Evolutionary conservation across 2,888 invertebrate genomes (phyloP).

Genomic region (Eugnorisma glareosa): DNA sequence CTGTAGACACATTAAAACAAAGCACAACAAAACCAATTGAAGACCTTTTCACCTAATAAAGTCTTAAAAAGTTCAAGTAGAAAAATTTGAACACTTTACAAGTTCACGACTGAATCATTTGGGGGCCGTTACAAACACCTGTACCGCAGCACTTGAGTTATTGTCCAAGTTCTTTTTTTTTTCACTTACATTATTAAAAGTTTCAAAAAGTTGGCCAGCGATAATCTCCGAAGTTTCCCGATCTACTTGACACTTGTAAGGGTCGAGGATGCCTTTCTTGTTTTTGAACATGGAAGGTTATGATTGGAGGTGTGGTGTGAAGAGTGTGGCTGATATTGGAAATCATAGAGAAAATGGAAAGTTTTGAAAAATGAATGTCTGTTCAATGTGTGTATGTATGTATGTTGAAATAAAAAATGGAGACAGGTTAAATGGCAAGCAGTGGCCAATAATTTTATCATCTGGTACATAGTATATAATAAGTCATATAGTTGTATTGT

Average conservation of each 20-base stretch:
- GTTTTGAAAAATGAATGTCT: neutral
- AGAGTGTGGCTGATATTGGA: neutral
- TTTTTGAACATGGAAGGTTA: slow-evolving; percentile 24
- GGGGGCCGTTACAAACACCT: slow-evolving; percentile 73
- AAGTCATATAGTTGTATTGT: too few relatives aligned
- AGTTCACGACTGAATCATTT: slow-evolving; percentile 73
- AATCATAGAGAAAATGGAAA: neutral
- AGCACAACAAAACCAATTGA: slow-evolving; percentile 38
- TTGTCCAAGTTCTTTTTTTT: slow-evolving; percentile 70
- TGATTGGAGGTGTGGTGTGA: neutral
- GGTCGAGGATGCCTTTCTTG: slow-evolving; percentile 18
- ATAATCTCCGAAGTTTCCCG: slow-evolving; percentile 65
- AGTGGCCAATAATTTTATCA: neutral
- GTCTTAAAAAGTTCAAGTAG: slow-evolving; percentile 64
- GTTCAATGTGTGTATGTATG: too few relatives aligned
- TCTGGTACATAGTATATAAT: too few relatives aligned
- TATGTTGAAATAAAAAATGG: neutral
- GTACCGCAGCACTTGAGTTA: slow-evolving; percentile 72
- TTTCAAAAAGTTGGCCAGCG: slow-evolving; percentile 65
- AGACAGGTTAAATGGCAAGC: neutral
- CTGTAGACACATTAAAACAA: slow-evolving; percentile 5
- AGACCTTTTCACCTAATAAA: slow-evolving; percentile 59
- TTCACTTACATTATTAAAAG: slow-evolving; percentile 76
- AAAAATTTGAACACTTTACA: slow-evolving; percentile 72
- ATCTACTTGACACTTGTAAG: slow-evolving; percentile 59